These are phyloP conservation scores for Sapajus apella DNA, from an alignment of 2,113 vertebrate species.

Conservation along the genomic window DNA sequence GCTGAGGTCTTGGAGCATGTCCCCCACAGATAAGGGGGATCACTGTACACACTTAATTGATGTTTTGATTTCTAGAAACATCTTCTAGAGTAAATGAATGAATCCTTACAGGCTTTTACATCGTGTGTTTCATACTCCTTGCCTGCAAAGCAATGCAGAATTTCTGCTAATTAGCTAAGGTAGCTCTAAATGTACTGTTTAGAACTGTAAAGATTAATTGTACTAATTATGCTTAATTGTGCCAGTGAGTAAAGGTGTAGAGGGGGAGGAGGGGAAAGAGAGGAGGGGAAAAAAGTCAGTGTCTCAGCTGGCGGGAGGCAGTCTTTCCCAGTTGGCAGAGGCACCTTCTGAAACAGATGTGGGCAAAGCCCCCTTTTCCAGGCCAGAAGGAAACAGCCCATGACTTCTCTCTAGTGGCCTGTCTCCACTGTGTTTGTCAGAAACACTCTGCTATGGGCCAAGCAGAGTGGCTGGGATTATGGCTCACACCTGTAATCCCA, in stretches of 20 bases:
- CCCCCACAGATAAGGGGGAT: background rate
- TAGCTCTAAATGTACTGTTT: background rate
- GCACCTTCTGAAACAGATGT: background rate
- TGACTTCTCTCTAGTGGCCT: background rate
- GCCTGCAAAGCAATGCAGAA: background rate
- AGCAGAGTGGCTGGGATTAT: no score
- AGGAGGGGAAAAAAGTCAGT: background rate
- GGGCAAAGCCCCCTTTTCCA: background rate
- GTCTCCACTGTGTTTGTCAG: background rate
- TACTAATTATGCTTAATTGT: background rate
- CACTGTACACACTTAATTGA: background rate
- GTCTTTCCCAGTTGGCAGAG: fast-evolving
- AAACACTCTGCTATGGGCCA: no score
- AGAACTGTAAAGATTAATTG: background rate
- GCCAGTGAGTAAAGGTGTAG: fast-evolving
- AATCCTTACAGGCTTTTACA: background rate
- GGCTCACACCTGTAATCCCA: no score
- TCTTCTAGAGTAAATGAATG: conserved; percentile 19
- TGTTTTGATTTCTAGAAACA: background rate
- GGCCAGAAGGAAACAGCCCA: background rate
- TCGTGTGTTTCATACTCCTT: background rate
- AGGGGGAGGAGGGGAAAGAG: background rate
- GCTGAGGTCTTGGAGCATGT: background rate
- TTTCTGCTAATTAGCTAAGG: background rate
- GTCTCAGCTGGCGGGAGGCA: background rate